phyloP scores from a whole-genome alignment of 2,888 invertebrate species.

The Pandemis cinnamomeana region DNA sequence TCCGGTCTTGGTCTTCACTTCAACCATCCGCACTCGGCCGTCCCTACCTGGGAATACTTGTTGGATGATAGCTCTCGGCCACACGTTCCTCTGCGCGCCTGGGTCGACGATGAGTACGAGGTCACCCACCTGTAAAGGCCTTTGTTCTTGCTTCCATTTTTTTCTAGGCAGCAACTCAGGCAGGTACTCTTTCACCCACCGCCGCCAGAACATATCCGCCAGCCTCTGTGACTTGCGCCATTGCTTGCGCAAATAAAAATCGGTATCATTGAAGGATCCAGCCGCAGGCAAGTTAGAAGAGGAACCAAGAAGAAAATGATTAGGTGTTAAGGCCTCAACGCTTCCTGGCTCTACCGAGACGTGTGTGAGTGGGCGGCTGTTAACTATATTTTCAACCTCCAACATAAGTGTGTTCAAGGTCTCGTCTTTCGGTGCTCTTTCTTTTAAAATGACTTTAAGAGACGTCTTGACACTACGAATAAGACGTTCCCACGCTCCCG shows the following conservation, averaged over 20 bases:
- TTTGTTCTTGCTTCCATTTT: conserved; percentile 6
- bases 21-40: neutral
- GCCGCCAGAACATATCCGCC: conserved; percentile 30
- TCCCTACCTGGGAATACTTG: neutral
- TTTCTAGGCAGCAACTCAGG: neutral
- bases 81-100: neutral
- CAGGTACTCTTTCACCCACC: conserved; percentile 16
- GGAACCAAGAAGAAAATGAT: conserved; percentile 49
- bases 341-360: conserved; percentile 34
- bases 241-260: conserved; percentile 33
- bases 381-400: neutral
- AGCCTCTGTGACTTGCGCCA: conserved; percentile 41
- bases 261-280: conserved; percentile 34
- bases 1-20: neutral
- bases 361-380: conserved; percentile 1
- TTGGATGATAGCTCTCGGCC: neutral
- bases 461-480: neutral
- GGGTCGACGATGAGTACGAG: neutral
- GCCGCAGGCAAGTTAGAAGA: conserved; percentile 34
- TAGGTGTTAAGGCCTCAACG: conserved; percentile 44
- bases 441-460: neutral
- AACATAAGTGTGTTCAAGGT: neutral
- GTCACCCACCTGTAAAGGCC: neutral
- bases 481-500: neutral
- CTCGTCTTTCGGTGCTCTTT: neutral